Conservation (phyloP, 2,888 invertebrate species). For the Neuroscelio doddi region DNA sequence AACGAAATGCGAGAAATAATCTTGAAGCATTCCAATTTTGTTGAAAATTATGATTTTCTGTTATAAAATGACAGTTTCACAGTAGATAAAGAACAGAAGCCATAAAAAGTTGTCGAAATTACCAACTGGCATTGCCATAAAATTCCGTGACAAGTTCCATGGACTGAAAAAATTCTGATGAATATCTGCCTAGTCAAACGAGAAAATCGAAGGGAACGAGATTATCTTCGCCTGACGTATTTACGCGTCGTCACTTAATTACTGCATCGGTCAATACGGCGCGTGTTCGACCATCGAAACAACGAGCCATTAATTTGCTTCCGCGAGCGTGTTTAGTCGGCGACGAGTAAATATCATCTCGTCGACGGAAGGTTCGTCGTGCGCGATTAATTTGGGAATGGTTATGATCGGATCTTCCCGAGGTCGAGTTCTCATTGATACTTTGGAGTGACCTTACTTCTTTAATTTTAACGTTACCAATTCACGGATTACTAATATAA, state of each 20-base stretch:
- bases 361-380: conserved; percentile 41
- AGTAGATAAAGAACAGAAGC: no score
- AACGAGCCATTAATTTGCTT: conserved; percentile 63
- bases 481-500: no score
- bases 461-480: no score
- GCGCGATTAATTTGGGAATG: conserved; percentile 37
- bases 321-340: conserved; percentile 56
- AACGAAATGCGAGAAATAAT: no score
- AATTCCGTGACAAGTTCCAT: not conserved
- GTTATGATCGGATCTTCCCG: conserved; percentile 29
- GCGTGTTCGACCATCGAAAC: conserved; percentile 55
- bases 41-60: no score
- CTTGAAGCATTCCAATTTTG: no score
- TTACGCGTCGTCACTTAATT: conserved; percentile 60
- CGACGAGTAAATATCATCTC: conserved; percentile 61
- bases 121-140: not conserved
- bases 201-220: conserved; percentile 45
- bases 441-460: no score
- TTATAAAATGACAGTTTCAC: no score
- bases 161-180: conserved; percentile 26
- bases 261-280: conserved; percentile 60
- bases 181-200: conserved; percentile 17
- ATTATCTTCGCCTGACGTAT: conserved; percentile 47
- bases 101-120: not conserved
- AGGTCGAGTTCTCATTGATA: conserved; percentile 18